These are phyloP conservation scores for Meda fulgida DNA, from an alignment of 2,797 vertebrate genomes.

Conservation along the genomic window DNA sequence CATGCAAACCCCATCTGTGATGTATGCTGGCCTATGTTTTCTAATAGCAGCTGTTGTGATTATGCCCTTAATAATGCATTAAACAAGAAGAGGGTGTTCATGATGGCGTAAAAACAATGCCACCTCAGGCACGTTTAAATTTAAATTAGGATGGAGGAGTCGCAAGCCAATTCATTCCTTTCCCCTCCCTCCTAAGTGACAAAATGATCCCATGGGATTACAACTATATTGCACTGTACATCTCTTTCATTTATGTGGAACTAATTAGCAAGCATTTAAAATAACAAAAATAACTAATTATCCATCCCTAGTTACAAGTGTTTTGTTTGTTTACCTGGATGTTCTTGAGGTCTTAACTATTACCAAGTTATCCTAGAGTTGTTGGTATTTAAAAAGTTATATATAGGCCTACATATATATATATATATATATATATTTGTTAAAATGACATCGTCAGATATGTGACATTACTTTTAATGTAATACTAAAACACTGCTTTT, in stretches of 20 bases:
- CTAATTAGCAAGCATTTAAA: conserved; percentile 32
- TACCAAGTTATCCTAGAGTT: too few species aligned
- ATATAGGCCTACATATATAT: too few species aligned
- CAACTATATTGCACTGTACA: conserved; percentile 30
- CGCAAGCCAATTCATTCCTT: not conserved
- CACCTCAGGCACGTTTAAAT: conserved; percentile 29
- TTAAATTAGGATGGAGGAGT: not conserved
- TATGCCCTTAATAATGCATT: not conserved
- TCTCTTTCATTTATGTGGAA: conserved; percentile 32
- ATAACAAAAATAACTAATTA: too few species aligned
- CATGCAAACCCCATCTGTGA: not conserved
- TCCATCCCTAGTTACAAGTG: too few species aligned
- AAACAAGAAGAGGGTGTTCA: not conserved
- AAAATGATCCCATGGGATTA: conserved; percentile 30
- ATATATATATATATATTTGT: too few species aligned
- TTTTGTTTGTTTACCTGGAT: too few species aligned
- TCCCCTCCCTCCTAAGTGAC: conserved; percentile 21
- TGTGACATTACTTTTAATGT: too few species aligned
- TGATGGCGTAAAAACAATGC: not conserved
- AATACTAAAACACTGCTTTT: too few species aligned
- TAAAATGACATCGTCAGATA: too few species aligned
- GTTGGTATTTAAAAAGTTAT: too few species aligned
- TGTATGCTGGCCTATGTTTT: not conserved
- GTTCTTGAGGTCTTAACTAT: too few species aligned
- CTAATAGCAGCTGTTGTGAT: conserved; percentile 4